These are phyloP conservation scores for Dicerorhinus sumatrensis DNA, from an alignment of 2,113 vertebrate species.

Conservation along the genomic window DNA sequence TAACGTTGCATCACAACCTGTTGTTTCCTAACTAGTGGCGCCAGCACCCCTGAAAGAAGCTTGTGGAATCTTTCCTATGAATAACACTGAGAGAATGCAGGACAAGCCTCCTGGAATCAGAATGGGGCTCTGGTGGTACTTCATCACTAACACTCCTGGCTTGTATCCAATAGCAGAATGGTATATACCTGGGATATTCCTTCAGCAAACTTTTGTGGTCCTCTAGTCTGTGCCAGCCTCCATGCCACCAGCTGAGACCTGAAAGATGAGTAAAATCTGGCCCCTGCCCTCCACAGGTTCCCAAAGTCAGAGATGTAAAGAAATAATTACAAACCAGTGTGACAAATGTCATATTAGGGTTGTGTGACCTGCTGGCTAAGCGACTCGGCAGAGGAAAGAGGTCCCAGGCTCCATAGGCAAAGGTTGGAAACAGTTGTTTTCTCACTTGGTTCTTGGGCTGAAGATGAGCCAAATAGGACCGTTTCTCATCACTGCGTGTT, in stretches of 20 bases:
- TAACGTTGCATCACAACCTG: not conserved
- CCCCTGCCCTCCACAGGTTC: not conserved
- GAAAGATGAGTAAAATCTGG: constrained; percentile 13
- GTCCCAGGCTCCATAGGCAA: not conserved
- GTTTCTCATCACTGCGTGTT: not conserved
- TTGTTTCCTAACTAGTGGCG: not conserved
- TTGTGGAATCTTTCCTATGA: not conserved
- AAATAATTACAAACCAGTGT: constrained; percentile 22
- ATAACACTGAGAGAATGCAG: not conserved
- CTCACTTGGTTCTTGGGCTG: not conserved
- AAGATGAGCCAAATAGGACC: not conserved
- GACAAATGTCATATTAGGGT: not conserved
- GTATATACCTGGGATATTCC: not conserved
- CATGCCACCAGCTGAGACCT: not conserved
- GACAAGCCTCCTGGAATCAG: not conserved
- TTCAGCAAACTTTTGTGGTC: not conserved
- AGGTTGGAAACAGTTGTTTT: constrained; percentile 11
- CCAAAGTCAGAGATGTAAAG: not conserved
- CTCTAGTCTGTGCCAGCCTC: not conserved
- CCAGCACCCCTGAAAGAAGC: not conserved
- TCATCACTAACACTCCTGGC: not conserved
- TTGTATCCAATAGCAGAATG: not conserved
- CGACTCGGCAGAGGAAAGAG: not conserved
- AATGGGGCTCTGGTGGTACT: not conserved
- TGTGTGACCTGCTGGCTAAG: not conserved